Evolutionary conservation across 2,797 vertebrate species (phyloP).

Genomic region (Ptychobarbus kaznakovi): DNA sequence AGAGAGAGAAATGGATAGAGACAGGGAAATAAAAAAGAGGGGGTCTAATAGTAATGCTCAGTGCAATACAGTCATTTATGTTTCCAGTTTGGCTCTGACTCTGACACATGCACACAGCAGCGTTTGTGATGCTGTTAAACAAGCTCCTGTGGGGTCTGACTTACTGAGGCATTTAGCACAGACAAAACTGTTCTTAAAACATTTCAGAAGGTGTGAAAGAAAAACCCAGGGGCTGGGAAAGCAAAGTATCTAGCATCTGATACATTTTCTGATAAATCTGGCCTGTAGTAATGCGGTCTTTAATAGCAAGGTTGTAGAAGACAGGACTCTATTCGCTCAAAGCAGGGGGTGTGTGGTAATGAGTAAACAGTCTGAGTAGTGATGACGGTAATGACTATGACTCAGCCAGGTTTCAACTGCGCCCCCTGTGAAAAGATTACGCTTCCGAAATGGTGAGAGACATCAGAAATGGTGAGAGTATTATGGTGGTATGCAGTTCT

Average conservation of each 20-base stretch:
- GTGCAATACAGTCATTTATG: constrained; percentile 37
- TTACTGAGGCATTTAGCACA: constrained; percentile 27
- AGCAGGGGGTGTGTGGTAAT: constrained; percentile 33
- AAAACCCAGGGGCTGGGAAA: background rate
- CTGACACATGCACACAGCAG: constrained; percentile 21
- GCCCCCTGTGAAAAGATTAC: background rate
- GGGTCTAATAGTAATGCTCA: constrained; percentile 16
- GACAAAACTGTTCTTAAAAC: background rate
- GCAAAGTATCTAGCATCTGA: background rate
- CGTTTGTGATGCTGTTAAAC: constrained; percentile 15
- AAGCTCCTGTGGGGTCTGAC: constrained; percentile 40
- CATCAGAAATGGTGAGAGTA: background rate
- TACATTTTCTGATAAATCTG: background rate
- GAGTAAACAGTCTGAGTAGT: constrained; percentile 5
- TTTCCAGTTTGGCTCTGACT: constrained; percentile 28
- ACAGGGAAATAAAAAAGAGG: constrained; percentile 32
- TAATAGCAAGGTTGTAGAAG: constrained; percentile 1
- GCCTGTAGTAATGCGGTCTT: background rate
- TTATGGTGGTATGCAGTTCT: background rate
- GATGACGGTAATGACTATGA: constrained; percentile 19
- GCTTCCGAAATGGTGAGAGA: background rate
- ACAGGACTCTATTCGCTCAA: background rate
- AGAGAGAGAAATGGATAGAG: constrained; percentile 3
- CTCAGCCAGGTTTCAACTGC: constrained; percentile 2
- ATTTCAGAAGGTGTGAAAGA: background rate